Conservation (phyloP, 2,888 invertebrate genomes). For the Ariolimax columbianus region DNA sequence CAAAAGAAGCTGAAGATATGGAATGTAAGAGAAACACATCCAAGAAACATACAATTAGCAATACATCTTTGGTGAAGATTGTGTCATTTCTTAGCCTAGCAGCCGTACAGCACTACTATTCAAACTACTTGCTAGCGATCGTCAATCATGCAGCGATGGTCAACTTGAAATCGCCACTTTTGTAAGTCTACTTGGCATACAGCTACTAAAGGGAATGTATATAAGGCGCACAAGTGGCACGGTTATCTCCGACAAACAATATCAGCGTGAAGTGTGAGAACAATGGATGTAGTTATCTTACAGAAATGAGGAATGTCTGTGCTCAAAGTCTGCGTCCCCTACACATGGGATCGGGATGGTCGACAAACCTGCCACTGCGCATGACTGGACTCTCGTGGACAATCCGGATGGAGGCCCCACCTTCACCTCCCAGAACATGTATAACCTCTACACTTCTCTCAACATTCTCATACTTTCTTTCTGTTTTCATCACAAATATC, state of each 20-base stretch:
- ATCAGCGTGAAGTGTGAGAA: no score
- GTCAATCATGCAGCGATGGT: no score
- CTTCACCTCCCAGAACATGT: slow-evolving; percentile 30
- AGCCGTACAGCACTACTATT: no score
- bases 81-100: no score
- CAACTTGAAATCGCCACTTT: no score
- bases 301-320: slow-evolving; percentile 38
- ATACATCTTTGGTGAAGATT: no score
- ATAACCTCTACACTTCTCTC: not conserved
- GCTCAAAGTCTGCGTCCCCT: slow-evolving; percentile 50
- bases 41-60: no score
- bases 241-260: not conserved
- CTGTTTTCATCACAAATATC: no score
- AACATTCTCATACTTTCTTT: no score
- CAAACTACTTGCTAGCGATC: no score
- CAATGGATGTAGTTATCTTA: slow-evolving; percentile 17
- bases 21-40: no score
- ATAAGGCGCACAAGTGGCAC: not conserved
- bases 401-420: slow-evolving; percentile 56
- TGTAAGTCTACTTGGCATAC: not conserved
- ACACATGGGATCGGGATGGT: slow-evolving; percentile 67
- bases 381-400: slow-evolving; percentile 58
- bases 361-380: slow-evolving; percentile 64
- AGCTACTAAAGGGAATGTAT: not conserved
- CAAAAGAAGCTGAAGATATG: no score